These are phyloP conservation scores for Zaprionus bogoriensis DNA, from an alignment of 2,888 invertebrate species.

Conservation along the genomic window DNA sequence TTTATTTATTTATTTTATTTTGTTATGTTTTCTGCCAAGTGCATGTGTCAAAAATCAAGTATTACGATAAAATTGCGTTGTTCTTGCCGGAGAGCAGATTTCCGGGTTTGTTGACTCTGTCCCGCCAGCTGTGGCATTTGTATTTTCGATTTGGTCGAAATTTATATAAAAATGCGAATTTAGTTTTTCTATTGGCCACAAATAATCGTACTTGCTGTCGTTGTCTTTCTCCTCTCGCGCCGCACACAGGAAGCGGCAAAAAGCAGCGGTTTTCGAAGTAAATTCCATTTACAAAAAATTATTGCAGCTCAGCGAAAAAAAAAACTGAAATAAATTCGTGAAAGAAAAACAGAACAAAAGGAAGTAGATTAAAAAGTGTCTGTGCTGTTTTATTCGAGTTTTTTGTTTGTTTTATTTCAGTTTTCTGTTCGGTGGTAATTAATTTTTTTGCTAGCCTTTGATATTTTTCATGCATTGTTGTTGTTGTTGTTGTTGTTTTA, in stretches of 20 bases:
- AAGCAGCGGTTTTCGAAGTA: constrained; percentile 13
- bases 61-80: constrained; percentile 65
- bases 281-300: constrained; percentile 28
- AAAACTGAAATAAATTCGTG: constrained; percentile 24
- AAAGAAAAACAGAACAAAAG: constrained; percentile 41
- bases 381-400: constrained; percentile 28
- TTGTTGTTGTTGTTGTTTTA: constrained; percentile 20
- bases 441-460: constrained; percentile 51
- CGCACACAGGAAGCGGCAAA: constrained; percentile 47
- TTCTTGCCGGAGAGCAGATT: constrained; percentile 53
- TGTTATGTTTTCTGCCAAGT: too few relatives aligned
- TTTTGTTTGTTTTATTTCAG: constrained; percentile 16
- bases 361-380: constrained; percentile 46
- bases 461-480: constrained; percentile 27
- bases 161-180: constrained; percentile 51
- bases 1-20: constrained; percentile 21
- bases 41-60: constrained; percentile 37
- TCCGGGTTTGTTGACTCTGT: constrained; percentile 80
- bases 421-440: constrained; percentile 47
- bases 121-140: constrained; percentile 28
- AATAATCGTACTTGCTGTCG: constrained; percentile 21
- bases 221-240: constrained; percentile 7
- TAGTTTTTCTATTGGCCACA: constrained; percentile 15
- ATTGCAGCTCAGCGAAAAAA: constrained; percentile 14
- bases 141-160: constrained; percentile 30